Percentiles rank a stretch among this genome's conserved stretches.
phyloP scores from a whole-genome alignment of 2,797 vertebrate genomes.

The Pagetopsis macropterus region DNA sequence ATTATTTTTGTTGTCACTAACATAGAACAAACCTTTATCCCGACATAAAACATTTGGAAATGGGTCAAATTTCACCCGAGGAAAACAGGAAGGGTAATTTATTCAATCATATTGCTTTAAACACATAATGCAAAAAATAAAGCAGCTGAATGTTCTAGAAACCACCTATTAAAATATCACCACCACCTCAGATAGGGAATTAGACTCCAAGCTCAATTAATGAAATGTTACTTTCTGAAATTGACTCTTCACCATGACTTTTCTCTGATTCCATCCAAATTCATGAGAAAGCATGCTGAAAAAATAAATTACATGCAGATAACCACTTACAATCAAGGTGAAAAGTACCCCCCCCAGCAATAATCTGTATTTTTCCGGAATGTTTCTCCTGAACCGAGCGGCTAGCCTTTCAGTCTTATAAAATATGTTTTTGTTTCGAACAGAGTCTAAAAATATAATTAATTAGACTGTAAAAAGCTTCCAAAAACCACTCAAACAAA shows the following conservation, averaged over 20 bases:
- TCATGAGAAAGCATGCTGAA: background rate
- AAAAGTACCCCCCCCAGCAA: background rate
- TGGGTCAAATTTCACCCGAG: too few relatives aligned
- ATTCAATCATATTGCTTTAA: too few relatives aligned
- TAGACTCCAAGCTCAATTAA: background rate
- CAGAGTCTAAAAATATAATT: background rate
- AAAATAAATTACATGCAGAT: background rate
- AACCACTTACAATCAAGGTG: slow-evolving; percentile 9
- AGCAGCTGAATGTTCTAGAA: background rate
- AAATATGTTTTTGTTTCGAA: background rate
- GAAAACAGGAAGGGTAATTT: too few relatives aligned
- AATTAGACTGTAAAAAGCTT: background rate
- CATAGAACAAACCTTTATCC: too few relatives aligned
- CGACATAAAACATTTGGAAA: too few relatives aligned
- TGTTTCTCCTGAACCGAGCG: slow-evolving; percentile 14
- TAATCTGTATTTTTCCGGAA: slow-evolving; percentile 10
- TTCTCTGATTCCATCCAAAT: background rate
- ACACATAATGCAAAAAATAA: background rate
- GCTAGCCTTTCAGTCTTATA: slow-evolving; percentile 5
- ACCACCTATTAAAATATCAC: background rate
- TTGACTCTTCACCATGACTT: background rate
- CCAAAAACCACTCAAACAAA: background rate
- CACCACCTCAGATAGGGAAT: background rate
- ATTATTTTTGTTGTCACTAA: too few relatives aligned
- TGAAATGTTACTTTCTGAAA: background rate